These are phyloP conservation scores for Apoda limacodes DNA, from an alignment of 2,888 invertebrate species.

Conservation along the genomic window DNA sequence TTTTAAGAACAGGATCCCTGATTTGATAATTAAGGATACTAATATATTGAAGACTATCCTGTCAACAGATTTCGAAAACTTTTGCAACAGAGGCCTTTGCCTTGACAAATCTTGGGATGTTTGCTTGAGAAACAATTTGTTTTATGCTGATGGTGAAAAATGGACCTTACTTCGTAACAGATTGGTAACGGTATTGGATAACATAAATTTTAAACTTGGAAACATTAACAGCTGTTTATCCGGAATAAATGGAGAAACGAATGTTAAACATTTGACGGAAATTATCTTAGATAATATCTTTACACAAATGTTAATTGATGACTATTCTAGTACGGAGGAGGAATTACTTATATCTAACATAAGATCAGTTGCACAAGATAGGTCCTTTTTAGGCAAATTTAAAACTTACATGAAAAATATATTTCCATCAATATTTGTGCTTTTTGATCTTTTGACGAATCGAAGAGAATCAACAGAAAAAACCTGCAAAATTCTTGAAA, in stretches of 20 bases:
- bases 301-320: constrained; percentile 48
- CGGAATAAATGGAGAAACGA: constrained; percentile 61
- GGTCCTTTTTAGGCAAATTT: constrained; percentile 35
- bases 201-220: constrained; percentile 36
- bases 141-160: constrained; percentile 59
- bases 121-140: constrained; percentile 67
- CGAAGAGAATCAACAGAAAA: constrained; percentile 32
- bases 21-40: constrained; percentile 55
- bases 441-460: constrained; percentile 37
- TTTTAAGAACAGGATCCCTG: constrained; percentile 56
- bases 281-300: constrained; percentile 59
- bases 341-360: constrained; percentile 35
- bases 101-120: constrained; percentile 65
- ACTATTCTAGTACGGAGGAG: constrained; percentile 25
- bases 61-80: constrained; percentile 58
- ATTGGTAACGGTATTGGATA: constrained; percentile 47
- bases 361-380: constrained; percentile 35
- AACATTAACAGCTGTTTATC: constrained; percentile 56
- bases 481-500: constrained; percentile 27
- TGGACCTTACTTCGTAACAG: constrained; percentile 50
- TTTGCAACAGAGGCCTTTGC: constrained; percentile 58
- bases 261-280: constrained; percentile 58
- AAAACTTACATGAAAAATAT: constrained; percentile 53
- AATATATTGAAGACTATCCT: constrained; percentile 52
- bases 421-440: constrained; percentile 50